Percentiles rank a stretch among this genome's conserved stretches.
Evolutionary conservation across 2,113 vertebrate species (phyloP).

Genomic region (Microcebus tavaratra): DNA sequence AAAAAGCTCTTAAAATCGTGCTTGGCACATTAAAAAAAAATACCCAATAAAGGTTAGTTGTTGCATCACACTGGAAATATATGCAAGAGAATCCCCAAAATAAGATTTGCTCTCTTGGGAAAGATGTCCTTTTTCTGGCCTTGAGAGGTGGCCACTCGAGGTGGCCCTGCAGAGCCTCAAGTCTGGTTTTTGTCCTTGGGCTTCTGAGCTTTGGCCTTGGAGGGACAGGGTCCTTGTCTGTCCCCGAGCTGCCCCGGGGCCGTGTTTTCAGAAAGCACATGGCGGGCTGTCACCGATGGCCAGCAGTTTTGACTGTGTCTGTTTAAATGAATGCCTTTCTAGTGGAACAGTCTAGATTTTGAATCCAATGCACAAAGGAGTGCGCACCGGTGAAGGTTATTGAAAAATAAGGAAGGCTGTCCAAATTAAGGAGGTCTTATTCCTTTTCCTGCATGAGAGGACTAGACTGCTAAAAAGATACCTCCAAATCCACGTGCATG

Average conservation of each 20-base stretch:
- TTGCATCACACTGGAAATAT: background rate
- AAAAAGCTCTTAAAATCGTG: background rate
- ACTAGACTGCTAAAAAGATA: rapidly evolving
- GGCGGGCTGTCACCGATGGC: rapidly evolving
- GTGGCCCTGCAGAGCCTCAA: rapidly evolving
- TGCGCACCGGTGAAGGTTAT: rapidly evolving
- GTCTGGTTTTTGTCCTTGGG: rapidly evolving
- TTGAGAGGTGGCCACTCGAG: no score
- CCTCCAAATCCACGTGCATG: rapidly evolving
- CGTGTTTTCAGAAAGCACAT: background rate
- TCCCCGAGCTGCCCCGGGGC: background rate
- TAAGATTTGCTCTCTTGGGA: background rate
- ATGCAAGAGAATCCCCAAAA: background rate
- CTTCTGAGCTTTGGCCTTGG: rapidly evolving
- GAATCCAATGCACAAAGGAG: rapidly evolving
- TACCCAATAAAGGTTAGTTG: background rate
- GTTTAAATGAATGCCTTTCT: background rate
- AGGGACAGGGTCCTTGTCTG: rapidly evolving
- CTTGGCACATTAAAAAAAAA: background rate
- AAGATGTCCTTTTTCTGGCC: background rate
- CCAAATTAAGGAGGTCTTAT: rapidly evolving
- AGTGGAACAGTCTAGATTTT: background rate
- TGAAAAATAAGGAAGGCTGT: background rate
- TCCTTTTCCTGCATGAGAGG: background rate
- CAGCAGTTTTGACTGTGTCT: background rate